Percentiles rank a stretch among this genome's conserved stretches.
Conservation (phyloP, 2,888 invertebrate genomes). For the Phyllotreta cruciferae region DNA sequence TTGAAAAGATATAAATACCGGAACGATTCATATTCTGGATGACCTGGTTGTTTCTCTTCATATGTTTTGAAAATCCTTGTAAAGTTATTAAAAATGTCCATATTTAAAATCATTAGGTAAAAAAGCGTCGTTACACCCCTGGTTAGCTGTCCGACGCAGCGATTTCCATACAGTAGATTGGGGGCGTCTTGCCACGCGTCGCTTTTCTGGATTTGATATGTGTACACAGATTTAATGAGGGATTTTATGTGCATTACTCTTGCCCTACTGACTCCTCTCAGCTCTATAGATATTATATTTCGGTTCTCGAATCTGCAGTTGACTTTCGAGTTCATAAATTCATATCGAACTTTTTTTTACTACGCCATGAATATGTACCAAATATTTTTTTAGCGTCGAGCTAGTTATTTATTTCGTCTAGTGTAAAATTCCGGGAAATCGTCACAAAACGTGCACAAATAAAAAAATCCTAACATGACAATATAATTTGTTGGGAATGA, state of each 20-base stretch:
- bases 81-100: too few species aligned
- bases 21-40: background rate
- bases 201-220: conserved; percentile 57
- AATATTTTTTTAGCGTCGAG: too few species aligned
- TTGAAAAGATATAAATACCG: conserved; percentile 45
- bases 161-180: conserved; percentile 10
- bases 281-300: too few species aligned
- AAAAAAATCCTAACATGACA: conserved; percentile 11
- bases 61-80: too few species aligned
- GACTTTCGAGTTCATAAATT: too few species aligned
- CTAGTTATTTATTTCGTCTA: too few species aligned
- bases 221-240: conserved; percentile 60
- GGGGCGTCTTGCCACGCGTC: conserved; percentile 48
- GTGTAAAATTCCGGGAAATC: background rate
- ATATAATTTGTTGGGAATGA: conserved; percentile 31
- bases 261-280: conserved; percentile 57
- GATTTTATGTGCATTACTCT: conserved; percentile 61
- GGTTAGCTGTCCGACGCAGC: background rate
- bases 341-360: background rate
- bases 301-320: too few species aligned
- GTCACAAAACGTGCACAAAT: background rate
- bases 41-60: too few species aligned
- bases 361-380: background rate
- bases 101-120: too few species aligned
- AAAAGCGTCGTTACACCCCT: too few species aligned